Base-by-base conservation (phyloP, 2,888 invertebrate genomes). In the Nudaria mundana region DNA sequence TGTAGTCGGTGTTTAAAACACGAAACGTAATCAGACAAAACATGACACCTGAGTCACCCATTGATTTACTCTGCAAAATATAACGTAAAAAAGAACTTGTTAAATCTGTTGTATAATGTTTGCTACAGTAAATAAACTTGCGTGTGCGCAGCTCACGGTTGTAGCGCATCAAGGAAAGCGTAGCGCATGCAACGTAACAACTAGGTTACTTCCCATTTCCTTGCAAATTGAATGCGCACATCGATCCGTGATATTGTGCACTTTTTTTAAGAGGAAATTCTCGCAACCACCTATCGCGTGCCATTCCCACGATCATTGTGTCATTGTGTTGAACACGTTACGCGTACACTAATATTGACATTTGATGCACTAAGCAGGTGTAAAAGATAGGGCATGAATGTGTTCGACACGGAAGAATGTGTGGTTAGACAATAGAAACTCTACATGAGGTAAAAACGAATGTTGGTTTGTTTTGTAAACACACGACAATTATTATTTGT, bases 181-280 rank as follows among this genome's bases (percentile, higher is more conserved):
- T 71, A 64, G 69, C 42, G 44, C 42, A 48, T 42, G 71, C 66
- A 63, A 76, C 77, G 77, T 77, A 72, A 83, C 69, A 72, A 77
- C 63, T 82, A 52, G 80, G 78, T 76, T 76, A 82, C 74, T 84
- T 86, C 84, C 84, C 76, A 62, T 71, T 86, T 86, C 86, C 85
- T 76, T 13, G 55, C 48, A 45, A n/a, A n/a, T n/a, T n/a, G n/a
- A n/a, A 48, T 54, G 37, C 40, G 16, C 39, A 30, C 45, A 46
- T 43, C 46, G 30, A 50, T 45, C 32, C 39, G 33, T 39, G 24
- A 11, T 18, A n/a, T 26, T 11, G 5, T 2, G 20, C 20, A 8
- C 2, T 26, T 55, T 72, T 76, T 75, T 73, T 71, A 49, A 70
- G 52, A 55, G 73, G 79, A 78, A 78, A 56, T 40, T 41, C 14